These are phyloP conservation scores for Macquaria australasica DNA, from an alignment of 2,113 vertebrate genomes.

Conservation along the genomic window DNA sequence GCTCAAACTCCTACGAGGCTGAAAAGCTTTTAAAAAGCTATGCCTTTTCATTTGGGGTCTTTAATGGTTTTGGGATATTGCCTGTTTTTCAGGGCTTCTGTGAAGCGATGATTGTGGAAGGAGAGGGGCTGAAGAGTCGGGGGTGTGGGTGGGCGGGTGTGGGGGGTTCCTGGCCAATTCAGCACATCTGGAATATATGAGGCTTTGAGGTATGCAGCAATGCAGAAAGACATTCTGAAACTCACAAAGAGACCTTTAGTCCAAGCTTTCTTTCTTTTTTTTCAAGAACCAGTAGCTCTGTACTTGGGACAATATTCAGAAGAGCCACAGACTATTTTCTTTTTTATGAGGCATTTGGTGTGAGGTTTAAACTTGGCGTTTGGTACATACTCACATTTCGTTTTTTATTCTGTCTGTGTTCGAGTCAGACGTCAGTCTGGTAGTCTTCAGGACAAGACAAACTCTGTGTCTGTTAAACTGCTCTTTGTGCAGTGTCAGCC, in stretches of 20 bases:
- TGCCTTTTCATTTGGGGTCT: constrained; percentile 66
- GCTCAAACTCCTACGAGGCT: constrained; percentile 34
- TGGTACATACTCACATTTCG: constrained; percentile 3
- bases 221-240: constrained; percentile 84
- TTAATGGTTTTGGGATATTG: constrained; percentile 78
- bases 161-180: constrained; percentile 76
- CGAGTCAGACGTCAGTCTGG: constrained; percentile 5
- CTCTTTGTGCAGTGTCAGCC: constrained; percentile 7
- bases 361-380: constrained; percentile 51
- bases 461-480: constrained; percentile 15
- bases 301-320: constrained; percentile 75
- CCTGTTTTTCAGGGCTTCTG: constrained; percentile 77
- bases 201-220: constrained; percentile 87
- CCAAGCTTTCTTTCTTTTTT: constrained; percentile 60
- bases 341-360: constrained; percentile 75
- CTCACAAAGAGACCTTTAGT: constrained; percentile 85
- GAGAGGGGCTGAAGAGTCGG: constrained; percentile 48
- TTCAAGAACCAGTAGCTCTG: constrained; percentile 80
- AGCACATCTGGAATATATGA: constrained; percentile 90
- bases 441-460: constrained; percentile 4
- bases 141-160: constrained; percentile 2
- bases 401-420: constrained; percentile 30
- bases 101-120: constrained; percentile 61
- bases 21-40: constrained; percentile 46
- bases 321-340: constrained; percentile 72